phyloP scores from a whole-genome alignment of 2,113 vertebrate species.

The Poecile atricapillus region DNA sequence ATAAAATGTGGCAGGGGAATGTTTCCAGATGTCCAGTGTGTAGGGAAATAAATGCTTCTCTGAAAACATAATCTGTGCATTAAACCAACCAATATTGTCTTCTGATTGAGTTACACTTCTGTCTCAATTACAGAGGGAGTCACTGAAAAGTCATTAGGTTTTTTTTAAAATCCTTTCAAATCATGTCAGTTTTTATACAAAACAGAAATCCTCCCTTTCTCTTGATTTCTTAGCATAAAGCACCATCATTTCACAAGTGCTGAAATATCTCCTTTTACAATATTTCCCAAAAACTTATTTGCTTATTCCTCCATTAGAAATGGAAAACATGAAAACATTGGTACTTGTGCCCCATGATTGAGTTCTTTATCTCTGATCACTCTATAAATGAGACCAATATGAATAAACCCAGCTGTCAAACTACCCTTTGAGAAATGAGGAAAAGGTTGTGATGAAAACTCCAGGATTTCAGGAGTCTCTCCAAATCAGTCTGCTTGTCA shows the following conservation, averaged over 20 bases:
- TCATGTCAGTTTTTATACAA: neutral
- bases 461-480: neutral
- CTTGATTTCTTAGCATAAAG: neutral
- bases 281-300: neutral
- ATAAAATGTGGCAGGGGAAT: slow-evolving; percentile 44
- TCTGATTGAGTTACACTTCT: neutral
- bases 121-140: neutral
- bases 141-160: neutral
- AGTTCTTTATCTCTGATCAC: neutral
- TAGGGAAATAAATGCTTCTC: slow-evolving; percentile 5
- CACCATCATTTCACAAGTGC: neutral
- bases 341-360: neutral
- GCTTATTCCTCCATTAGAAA: neutral
- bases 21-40: slow-evolving; percentile 43
- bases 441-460: neutral
- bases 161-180: neutral
- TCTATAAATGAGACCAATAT: neutral
- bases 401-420: neutral
- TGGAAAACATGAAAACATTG: neutral
- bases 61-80: neutral
- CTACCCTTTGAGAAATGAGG: neutral
- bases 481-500: neutral
- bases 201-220: neutral
- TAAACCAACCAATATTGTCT: neutral
- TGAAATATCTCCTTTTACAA: neutral